Percentiles rank a stretch among this genome's conserved stretches.
Conservation (phyloP, 2,797 vertebrate species). For the Pseudopleuronectes americanus region DNA sequence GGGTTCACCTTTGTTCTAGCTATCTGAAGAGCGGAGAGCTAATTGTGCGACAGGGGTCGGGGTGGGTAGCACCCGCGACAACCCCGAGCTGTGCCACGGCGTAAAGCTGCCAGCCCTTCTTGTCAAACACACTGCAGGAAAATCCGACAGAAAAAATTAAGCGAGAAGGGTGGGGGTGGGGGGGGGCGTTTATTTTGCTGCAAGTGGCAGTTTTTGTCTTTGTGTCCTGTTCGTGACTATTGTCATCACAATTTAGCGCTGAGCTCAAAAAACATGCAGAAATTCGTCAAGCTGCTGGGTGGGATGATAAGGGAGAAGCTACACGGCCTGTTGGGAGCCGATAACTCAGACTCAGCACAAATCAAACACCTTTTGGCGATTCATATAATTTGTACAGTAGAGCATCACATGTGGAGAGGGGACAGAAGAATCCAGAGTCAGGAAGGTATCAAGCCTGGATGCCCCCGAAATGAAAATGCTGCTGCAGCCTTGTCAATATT, state of each 20-base stretch:
- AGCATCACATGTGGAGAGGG: slow-evolving; percentile 69
- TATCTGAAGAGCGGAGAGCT: slow-evolving; percentile 74
- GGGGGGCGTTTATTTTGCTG: slow-evolving; percentile 67
- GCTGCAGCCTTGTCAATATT: slow-evolving; percentile 72
- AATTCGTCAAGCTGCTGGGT: slow-evolving; percentile 73
- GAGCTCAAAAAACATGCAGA: slow-evolving; percentile 78
- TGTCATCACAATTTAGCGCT: slow-evolving; percentile 81
- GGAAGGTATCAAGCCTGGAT: slow-evolving; percentile 71
- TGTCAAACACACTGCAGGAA: slow-evolving; percentile 75
- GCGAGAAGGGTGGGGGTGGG: slow-evolving; percentile 3
- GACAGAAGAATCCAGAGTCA: slow-evolving; percentile 52
- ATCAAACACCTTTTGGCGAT: slow-evolving; percentile 81
- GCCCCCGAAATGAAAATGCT: slow-evolving; percentile 64
- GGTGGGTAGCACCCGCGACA: slow-evolving; percentile 59
- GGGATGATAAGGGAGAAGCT: slow-evolving; percentile 78
- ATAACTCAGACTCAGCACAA: slow-evolving; percentile 82
- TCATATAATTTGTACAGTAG: slow-evolving; percentile 78
- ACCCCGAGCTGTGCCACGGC: slow-evolving; percentile 53
- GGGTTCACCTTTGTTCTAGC: slow-evolving; percentile 84
- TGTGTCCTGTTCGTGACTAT: slow-evolving; percentile 70
- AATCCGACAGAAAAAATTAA: slow-evolving; percentile 68
- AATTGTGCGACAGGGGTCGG: slow-evolving; percentile 77
- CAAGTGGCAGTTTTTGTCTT: slow-evolving; percentile 77
- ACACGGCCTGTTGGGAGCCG: slow-evolving; percentile 79
- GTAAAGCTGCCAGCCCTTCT: slow-evolving; percentile 68